Evolutionary conservation across 2,113 vertebrate genomes (phyloP), one percentile per base, ranked within the genome.

Genomic region (Chloropsis cyanopogon): DNA sequence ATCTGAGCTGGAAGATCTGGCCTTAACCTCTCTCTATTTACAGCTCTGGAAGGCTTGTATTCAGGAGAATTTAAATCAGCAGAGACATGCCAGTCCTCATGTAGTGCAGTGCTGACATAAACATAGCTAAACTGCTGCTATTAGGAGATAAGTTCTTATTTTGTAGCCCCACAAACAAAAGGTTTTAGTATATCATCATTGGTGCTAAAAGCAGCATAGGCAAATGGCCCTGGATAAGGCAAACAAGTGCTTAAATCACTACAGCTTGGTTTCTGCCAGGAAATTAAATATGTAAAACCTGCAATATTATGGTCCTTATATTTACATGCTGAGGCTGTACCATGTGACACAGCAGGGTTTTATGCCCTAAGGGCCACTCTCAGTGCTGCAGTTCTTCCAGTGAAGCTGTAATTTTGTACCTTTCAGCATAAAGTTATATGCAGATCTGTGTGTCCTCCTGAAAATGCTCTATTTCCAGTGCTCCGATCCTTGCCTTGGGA

Each of bases 111-210:
- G 0, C 57, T 86, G 72, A 91, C 87, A 92, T 93, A 96, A 97
- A 95, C 73, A 92, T 47, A 93, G 72, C 80, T 82, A 90, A 95
- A 90, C 89, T 97, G 94, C 95, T 96, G 94, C 82, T 90, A 84
- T 95, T 89, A 92, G 72, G 83, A 97, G 95, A 96, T 97, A 97
- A 96, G 94, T 97, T 95, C 93, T 90, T 80, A 94, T 96, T 97
- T 93, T 82, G 79, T 92, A 83, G 68, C 70, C 86, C 66, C 42
- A 59, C 90, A 92, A 94, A 96, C 79, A 96, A 97, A 91, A 86
- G 86, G 73, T 57, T 96, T 95, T 95, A 82, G 86, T 95, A 91
- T 92, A 94, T 96, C 93, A 78, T 81, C 92, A 65, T 25, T 82
- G 92, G 63, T 96, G 54, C 82, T 95, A 95, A 96, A 96, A 93